These are phyloP conservation scores for Antheraea mylitta DNA, from an alignment of 1,140 invertebrate genomes.

Conservation along the genomic window DNA sequence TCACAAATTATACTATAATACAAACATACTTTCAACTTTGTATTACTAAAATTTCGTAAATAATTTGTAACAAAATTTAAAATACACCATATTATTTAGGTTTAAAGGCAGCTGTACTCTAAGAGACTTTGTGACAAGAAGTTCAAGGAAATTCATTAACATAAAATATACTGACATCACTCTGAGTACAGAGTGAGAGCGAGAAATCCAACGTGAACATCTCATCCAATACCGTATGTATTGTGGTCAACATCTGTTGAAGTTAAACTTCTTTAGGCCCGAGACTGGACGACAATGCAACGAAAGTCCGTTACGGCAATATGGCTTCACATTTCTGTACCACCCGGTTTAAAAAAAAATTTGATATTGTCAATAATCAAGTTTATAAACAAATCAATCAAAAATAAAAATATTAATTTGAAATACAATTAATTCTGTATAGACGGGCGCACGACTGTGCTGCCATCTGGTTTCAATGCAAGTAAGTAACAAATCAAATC, in stretches of 20 bases:
- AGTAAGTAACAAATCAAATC: no score
- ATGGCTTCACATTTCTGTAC: no score
- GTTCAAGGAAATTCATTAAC: neutral
- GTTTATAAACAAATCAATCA: no score
- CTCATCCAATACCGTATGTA: neutral
- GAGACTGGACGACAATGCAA: no score
- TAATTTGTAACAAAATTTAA: conserved; percentile 17
- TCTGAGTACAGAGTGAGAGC: neutral
- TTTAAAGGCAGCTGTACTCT: neutral
- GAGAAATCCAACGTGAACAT: neutral
- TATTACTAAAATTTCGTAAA: conserved; percentile 2
- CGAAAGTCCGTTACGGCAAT: no score
- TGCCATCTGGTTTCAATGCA: no score
- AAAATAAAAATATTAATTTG: no score
- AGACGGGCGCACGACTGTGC: no score
- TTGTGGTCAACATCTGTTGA: neutral
- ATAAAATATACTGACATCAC: neutral
- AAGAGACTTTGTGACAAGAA: neutral
- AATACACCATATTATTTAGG: conserved; percentile 18
- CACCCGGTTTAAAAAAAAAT: no score
- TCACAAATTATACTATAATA: conserved; percentile 13
- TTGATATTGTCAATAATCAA: no score
- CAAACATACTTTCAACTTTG: neutral
- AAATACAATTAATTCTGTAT: no score
- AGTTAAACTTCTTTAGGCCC: no score